phyloP scores from a whole-genome alignment of 2,113 vertebrate species.

The Pedionomus torquatus region DNA sequence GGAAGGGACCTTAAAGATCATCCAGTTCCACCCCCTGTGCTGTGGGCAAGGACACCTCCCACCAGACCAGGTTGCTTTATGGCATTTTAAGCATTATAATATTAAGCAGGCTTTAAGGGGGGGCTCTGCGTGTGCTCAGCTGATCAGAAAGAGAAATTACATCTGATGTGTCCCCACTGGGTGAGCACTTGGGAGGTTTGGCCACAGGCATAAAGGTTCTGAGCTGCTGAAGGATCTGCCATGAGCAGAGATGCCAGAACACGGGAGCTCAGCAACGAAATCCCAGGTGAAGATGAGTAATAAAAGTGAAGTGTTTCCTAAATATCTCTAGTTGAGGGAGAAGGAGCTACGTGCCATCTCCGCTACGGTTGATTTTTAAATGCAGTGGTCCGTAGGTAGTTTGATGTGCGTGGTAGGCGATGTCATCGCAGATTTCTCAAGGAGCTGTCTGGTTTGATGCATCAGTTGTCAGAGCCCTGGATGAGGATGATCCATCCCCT shows the following conservation, averaged over 20 bases:
- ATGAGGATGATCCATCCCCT: background rate
- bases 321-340: background rate
- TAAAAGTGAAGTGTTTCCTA: background rate
- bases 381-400: accelerated
- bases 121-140: background rate
- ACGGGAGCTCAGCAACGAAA: background rate
- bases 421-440: background rate
- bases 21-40: too few species aligned
- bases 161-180: background rate
- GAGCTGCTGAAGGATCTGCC: background rate
- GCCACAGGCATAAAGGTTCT: too few species aligned
- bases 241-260: accelerated
- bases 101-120: background rate
- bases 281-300: accelerated
- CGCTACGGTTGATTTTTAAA: background rate
- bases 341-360: background rate
- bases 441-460: background rate
- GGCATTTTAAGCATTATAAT: too few species aligned
- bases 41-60: too few species aligned
- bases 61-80: too few species aligned
- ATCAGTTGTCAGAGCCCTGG: background rate
- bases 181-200: too few species aligned
- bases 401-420: background rate
- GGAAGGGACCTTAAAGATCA: too few species aligned
- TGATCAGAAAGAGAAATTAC: background rate